Evolutionary conservation across 2,888 invertebrate genomes (phyloP).

Genomic region (Lucinisca nassula): DNA sequence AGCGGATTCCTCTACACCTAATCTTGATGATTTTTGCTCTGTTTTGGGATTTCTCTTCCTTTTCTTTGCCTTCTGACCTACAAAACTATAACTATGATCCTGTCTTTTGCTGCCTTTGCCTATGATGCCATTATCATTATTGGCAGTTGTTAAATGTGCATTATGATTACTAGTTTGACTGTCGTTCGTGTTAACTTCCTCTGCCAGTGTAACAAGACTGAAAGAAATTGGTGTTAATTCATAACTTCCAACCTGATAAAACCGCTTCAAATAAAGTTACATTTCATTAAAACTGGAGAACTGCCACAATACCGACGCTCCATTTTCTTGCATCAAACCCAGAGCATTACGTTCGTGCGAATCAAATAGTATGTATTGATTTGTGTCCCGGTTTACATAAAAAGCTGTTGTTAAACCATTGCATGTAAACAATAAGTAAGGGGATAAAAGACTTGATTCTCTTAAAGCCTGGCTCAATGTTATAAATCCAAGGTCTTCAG

Average conservation of each 20-base stretch:
- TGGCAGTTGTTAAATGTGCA: neutral
- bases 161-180: neutral
- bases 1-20: neutral
- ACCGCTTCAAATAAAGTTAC: neutral
- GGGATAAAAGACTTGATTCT: neutral
- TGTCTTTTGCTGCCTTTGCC: too few relatives aligned
- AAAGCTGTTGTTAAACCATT: conserved; percentile 19
- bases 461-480: conserved; percentile 13
- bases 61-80: too few relatives aligned
- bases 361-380: conserved; percentile 13
- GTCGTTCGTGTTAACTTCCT: neutral
- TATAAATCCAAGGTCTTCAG: neutral
- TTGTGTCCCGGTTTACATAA: neutral
- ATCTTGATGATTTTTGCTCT: neutral
- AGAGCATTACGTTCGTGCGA: conserved; percentile 16
- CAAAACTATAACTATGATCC: too few relatives aligned
- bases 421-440: conserved; percentile 22
- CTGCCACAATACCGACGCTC: conserved; percentile 6
- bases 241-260: neutral
- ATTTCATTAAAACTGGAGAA: conserved; percentile 24
- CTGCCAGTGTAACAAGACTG: too few relatives aligned
- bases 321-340: neutral
- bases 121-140: neutral
- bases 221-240: conserved; percentile 27
- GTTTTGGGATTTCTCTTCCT: too few relatives aligned